phyloP scores from a whole-genome alignment of 2,113 vertebrate species.

The Cryptomyrus ogoouensis region DNA sequence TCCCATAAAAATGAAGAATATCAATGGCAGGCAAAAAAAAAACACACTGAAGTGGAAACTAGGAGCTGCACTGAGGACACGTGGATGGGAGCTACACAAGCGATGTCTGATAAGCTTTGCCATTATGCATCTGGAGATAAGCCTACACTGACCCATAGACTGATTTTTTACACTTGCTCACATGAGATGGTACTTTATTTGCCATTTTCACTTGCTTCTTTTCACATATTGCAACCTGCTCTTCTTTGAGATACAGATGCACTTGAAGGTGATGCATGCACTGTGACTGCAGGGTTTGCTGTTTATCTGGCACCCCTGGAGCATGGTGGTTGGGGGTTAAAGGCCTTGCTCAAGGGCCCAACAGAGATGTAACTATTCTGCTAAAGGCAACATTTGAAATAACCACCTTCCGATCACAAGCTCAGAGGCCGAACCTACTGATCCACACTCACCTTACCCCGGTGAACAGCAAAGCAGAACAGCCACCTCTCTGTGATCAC shows the following conservation, averaged over 20 bases:
- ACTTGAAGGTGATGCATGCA: background rate
- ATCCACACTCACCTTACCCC: background rate
- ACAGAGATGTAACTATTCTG: background rate
- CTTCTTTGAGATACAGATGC: background rate
- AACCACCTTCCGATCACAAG: background rate
- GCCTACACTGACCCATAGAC: background rate
- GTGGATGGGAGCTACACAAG: background rate
- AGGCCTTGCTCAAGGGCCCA: background rate
- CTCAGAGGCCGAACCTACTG: background rate
- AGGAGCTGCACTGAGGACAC: background rate
- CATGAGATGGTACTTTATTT: background rate
- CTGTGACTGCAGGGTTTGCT: background rate
- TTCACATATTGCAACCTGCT: background rate
- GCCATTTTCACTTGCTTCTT: background rate
- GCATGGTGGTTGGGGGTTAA: background rate
- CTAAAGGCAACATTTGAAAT: background rate
- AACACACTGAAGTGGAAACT: background rate
- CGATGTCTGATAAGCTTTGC: background rate
- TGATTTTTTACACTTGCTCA: background rate
- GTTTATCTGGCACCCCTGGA: background rate
- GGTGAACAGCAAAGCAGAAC: background rate
- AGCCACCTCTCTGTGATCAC: background rate
- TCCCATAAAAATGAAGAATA: background rate
- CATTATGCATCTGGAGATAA: background rate
- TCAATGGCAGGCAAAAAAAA: background rate